These are phyloP conservation scores for Corythornis leucogaster DNA, from an alignment of 2,797 vertebrate genomes.

Conservation along the genomic window DNA sequence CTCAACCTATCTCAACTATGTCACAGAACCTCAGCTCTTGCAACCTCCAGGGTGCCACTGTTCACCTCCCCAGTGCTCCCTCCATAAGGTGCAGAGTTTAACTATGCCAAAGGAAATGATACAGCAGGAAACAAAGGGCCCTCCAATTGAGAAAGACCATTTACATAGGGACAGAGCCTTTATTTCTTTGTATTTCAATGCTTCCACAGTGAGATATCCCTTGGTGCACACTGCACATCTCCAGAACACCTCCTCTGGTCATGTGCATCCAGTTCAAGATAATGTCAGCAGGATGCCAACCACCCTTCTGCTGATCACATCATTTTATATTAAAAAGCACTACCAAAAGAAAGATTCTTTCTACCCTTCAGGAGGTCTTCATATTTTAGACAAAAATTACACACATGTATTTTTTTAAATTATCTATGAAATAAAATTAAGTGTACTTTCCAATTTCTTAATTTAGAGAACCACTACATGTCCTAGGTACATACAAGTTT, in stretches of 20 bases:
- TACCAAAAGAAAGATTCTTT: neutral
- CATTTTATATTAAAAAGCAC: neutral
- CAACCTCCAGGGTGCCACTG: neutral
- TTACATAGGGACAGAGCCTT: neutral
- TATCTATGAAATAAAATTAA: neutral
- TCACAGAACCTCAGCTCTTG: neutral
- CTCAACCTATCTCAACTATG: neutral
- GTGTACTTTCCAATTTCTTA: neutral
- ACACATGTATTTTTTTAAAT: neutral
- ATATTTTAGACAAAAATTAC: slow-evolving; percentile 19
- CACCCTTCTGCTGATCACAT: neutral
- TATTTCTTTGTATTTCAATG: neutral
- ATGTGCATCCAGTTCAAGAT: neutral
- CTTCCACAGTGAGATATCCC: neutral
- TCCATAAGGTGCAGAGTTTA: neutral
- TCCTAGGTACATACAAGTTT: neutral
- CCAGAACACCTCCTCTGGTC: neutral
- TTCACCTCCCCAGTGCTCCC: neutral
- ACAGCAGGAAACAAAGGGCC: neutral
- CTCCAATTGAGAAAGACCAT: neutral
- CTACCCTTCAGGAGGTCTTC: neutral
- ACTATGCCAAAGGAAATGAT: neutral
- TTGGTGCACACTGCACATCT: neutral
- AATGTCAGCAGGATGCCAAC: neutral
- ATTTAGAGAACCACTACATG: neutral